Percentiles rank a stretch among this genome's conserved stretches.
Evolutionary conservation across 1,140 invertebrate species (phyloP).

Genomic region (Hyles euphorbiae): DNA sequence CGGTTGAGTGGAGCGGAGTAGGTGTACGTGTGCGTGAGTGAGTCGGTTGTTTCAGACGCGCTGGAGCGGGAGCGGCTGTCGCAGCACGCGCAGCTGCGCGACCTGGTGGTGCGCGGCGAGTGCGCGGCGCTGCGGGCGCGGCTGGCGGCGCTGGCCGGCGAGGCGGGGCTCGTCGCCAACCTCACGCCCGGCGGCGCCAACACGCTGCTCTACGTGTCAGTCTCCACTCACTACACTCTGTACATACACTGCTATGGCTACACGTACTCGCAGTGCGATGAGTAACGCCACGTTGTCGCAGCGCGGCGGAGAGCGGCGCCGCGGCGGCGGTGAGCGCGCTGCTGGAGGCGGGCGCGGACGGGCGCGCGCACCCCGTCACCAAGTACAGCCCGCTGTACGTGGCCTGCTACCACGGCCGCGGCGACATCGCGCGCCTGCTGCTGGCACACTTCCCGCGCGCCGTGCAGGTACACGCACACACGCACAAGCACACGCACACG

Average conservation of each 20-base stretch:
- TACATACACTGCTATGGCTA: too few relatives aligned
- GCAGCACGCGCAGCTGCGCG: slow-evolving; percentile 83
- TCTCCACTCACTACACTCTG: slow-evolving; percentile 12
- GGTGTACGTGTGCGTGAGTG: neutral
- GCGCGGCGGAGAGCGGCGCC: slow-evolving; percentile 88
- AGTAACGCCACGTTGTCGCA: slow-evolving; percentile 39
- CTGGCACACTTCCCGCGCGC: slow-evolving; percentile 83
- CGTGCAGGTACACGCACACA: slow-evolving; percentile 72
- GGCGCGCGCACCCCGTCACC: slow-evolving; percentile 90
- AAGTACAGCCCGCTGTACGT: slow-evolving; percentile 95
- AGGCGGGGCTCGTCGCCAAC: slow-evolving; percentile 86
- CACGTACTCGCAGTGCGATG: too few relatives aligned
- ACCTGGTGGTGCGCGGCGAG: slow-evolving; percentile 84
- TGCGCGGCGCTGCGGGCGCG: slow-evolving; percentile 78
- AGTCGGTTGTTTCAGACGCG: slow-evolving; percentile 76
- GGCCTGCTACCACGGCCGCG: slow-evolving; percentile 90
- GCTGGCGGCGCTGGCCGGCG: slow-evolving; percentile 79
- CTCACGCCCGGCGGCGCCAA: slow-evolving; percentile 90
- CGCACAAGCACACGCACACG: too few relatives aligned
- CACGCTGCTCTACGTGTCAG: slow-evolving; percentile 90
- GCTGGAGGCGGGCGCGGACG: slow-evolving; percentile 89
- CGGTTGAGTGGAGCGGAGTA: too few relatives aligned
- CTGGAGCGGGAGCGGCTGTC: slow-evolving; percentile 82
- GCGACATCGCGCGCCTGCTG: slow-evolving; percentile 87
- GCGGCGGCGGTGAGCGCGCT: slow-evolving; percentile 87